These are phyloP conservation scores for Leiothrix lutea DNA, from an alignment of 2,113 vertebrate species.

Conservation along the genomic window DNA sequence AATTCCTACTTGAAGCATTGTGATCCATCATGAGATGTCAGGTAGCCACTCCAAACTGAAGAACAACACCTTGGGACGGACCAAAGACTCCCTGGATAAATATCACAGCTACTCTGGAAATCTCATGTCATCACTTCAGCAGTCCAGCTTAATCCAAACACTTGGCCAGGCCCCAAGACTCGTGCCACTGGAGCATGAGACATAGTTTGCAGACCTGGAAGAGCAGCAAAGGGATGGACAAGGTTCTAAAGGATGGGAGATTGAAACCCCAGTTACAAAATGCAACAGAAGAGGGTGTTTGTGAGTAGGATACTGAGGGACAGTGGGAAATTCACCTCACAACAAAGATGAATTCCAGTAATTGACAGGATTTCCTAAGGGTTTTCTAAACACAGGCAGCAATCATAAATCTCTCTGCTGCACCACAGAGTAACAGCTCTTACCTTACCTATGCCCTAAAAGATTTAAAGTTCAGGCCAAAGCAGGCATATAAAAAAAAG, in stretches of 20 bases:
- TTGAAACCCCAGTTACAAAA: background rate
- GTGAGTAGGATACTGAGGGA: background rate
- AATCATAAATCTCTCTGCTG: background rate
- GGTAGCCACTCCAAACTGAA: background rate
- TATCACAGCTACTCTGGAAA: background rate
- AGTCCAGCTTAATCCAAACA: background rate
- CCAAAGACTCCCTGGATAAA: background rate
- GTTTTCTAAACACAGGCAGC: background rate
- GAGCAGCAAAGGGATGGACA: slow-evolving; percentile 23
- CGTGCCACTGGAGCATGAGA: background rate
- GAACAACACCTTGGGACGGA: background rate
- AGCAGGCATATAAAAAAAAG: background rate
- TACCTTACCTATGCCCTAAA: background rate
- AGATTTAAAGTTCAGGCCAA: background rate
- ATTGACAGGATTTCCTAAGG: background rate
- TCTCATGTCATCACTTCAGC: background rate
- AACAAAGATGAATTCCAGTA: background rate
- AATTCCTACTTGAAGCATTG: background rate
- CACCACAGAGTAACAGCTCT: background rate
- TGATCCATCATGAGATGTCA: background rate
- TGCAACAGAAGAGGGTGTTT: background rate
- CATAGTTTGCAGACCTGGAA: background rate
- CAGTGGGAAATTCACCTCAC: background rate
- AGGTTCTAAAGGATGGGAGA: background rate
- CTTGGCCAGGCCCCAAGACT: background rate